These are phyloP conservation scores for Gracilinanus agilis DNA, from an alignment of 2,113 vertebrate genomes.

Conservation along the genomic window DNA sequence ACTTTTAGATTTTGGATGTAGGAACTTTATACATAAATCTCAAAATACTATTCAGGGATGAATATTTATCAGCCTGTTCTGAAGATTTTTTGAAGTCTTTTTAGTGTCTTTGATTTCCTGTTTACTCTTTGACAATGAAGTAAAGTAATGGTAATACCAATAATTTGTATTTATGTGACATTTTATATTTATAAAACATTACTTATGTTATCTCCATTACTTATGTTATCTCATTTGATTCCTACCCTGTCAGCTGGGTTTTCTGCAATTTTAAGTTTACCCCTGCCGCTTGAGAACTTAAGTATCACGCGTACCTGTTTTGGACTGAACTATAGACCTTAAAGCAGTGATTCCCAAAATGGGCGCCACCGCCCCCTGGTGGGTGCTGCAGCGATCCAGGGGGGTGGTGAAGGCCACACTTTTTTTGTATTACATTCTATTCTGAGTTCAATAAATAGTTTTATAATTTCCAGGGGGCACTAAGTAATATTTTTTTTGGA, in stretches of 20 bases:
- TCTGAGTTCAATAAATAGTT: no score
- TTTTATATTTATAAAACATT: slow-evolving; percentile 24
- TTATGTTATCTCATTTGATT: not conserved
- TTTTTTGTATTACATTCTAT: no score
- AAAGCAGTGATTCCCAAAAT: no score
- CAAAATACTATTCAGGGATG: slow-evolving; percentile 42
- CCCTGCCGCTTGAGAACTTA: not conserved
- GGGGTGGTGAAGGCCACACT: no score
- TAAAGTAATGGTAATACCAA: not conserved
- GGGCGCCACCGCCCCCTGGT: no score
- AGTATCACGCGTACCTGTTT: no score
- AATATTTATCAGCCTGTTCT: slow-evolving; percentile 12
- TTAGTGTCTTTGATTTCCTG: slow-evolving; percentile 31
- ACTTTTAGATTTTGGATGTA: slow-evolving; percentile 47
- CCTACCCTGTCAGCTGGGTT: not conserved
- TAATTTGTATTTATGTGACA: not conserved
- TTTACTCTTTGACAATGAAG: not conserved
- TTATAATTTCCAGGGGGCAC: no score
- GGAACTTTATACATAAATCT: slow-evolving; percentile 27
- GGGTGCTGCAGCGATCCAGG: no score
- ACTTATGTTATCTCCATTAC: not conserved
- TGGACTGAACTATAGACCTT: no score
- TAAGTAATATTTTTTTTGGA: no score
- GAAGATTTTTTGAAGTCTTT: not conserved
- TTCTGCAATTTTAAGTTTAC: slow-evolving; percentile 26